A percentile compares a stretch with the other conserved stretches of the same genome.
These are phyloP conservation scores for Acronicta leporina DNA, from an alignment of 2,888 invertebrate species.

Conservation along the genomic window DNA sequence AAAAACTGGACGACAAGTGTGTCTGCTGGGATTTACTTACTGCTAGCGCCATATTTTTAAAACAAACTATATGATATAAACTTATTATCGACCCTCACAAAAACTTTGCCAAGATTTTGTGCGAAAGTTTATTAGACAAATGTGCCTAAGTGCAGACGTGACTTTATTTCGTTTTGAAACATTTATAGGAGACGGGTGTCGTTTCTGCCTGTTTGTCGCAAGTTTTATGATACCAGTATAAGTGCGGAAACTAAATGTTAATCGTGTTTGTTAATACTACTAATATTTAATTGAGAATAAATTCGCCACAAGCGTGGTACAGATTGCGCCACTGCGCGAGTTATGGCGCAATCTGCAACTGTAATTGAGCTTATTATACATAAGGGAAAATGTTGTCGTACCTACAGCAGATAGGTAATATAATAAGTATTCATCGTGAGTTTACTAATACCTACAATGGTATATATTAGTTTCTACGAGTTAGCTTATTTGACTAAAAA, in stretches of 20 bases:
- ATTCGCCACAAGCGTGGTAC: slow-evolving; percentile 20
- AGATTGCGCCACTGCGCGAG: slow-evolving; percentile 7
- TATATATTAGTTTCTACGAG: too few species aligned
- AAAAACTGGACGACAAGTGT: too few species aligned
- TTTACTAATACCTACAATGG: too few species aligned
- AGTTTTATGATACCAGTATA: slow-evolving; percentile 20
- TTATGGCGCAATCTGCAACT: slow-evolving; percentile 21
- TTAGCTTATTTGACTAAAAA: too few species aligned
- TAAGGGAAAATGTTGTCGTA: slow-evolving; percentile 20
- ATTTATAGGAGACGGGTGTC: slow-evolving; percentile 6
- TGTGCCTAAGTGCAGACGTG: background rate
- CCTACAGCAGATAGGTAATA: background rate
- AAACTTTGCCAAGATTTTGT: too few species aligned
- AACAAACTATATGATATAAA: too few species aligned
- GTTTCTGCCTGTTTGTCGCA: background rate
- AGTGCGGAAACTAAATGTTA: slow-evolving; percentile 29
- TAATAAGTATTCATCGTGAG: slow-evolving; percentile 1
- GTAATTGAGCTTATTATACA: slow-evolving; percentile 41
- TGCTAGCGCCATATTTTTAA: too few species aligned
- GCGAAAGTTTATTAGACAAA: background rate
- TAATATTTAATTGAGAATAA: slow-evolving; percentile 49
- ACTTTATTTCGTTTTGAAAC: slow-evolving; percentile 4
- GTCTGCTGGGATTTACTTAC: too few species aligned
- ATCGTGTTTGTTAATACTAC: slow-evolving; percentile 32
- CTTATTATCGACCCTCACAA: too few species aligned